These are phyloP conservation scores for Babylonia areolata DNA, from an alignment of 1,140 invertebrate genomes.

Conservation along the genomic window DNA sequence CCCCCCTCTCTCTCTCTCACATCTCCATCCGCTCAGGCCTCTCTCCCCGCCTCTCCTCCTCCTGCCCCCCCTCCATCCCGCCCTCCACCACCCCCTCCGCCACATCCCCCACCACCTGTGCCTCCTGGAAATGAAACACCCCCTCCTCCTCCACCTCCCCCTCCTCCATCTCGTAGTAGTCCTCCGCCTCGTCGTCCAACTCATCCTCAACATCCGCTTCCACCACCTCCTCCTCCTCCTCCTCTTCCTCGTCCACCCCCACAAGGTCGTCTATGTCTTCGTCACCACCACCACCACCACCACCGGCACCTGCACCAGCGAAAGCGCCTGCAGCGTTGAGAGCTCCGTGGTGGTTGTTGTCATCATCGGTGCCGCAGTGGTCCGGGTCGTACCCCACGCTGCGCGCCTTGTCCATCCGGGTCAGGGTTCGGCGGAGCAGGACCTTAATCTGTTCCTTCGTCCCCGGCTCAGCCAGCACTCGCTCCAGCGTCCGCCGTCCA, in stretches of 20 bases:
- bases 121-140: no score
- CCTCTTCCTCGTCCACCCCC: neutral
- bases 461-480: constrained; percentile 78
- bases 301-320: neutral
- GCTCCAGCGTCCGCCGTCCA: constrained; percentile 85
- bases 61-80: constrained; percentile 3
- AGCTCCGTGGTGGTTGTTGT: neutral
- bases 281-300: neutral
- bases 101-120: constrained; percentile 8
- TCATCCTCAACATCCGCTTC: neutral
- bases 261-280: neutral
- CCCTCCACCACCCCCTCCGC: constrained; percentile 1
- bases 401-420: constrained; percentile 12
- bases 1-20: neutral
- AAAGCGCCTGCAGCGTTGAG: neutral
- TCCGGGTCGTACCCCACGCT: neutral
- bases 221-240: neutral
- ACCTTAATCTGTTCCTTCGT: constrained; percentile 49
- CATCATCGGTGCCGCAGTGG: neutral
- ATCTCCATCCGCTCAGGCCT: neutral
- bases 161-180: neutral
- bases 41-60: neutral
- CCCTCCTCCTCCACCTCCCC: constrained; percentile 2
- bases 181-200: neutral
- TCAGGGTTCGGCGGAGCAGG: constrained; percentile 51